Percentiles rank a stretch among this genome's conserved stretches.
phyloP scores from a whole-genome alignment of 2,888 invertebrate genomes.

The Leptopilina drosophilae region DNA sequence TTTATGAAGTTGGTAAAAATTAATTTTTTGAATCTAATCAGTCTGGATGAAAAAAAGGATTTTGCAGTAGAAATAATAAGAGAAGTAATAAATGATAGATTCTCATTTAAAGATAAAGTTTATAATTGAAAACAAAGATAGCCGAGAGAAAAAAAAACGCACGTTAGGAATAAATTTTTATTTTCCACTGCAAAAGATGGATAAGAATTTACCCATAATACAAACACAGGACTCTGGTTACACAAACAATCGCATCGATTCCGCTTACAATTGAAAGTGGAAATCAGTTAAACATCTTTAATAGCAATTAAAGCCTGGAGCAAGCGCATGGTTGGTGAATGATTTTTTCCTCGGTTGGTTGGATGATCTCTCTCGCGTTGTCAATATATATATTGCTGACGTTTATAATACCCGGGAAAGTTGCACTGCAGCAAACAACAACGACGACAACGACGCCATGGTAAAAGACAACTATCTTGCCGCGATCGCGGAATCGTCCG shows the following conservation, averaged over 20 bases:
- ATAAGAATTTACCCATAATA: constrained; percentile 11
- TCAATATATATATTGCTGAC: constrained; percentile 24
- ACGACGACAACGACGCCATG: constrained; percentile 16
- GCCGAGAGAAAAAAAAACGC: neutral
- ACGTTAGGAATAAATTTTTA: constrained; percentile 28
- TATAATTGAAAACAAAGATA: constrained; percentile 8
- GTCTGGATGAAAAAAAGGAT: neutral
- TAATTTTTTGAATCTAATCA: too few relatives aligned
- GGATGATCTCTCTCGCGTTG: constrained; percentile 8
- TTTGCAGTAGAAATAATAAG: neutral
- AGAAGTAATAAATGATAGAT: neutral
- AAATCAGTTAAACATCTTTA: constrained; percentile 39
- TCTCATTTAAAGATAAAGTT: neutral
- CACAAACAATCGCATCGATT: constrained; percentile 19
- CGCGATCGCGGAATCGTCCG: constrained; percentile 37
- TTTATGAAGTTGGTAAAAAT: too few relatives aligned
- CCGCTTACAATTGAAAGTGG: constrained; percentile 24
- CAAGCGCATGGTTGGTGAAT: constrained; percentile 13
- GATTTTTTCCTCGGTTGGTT: neutral
- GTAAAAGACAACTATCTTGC: constrained; percentile 29
- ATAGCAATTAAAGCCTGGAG: constrained; percentile 34
- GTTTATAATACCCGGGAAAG: constrained; percentile 18
- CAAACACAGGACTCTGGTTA: too few relatives aligned
- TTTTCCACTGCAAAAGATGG: constrained; percentile 28
- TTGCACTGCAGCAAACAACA: constrained; percentile 23